Percentiles rank a stretch among this genome's conserved stretches.
Evolutionary conservation across 2,888 invertebrate genomes (phyloP).

Genomic region (Pimpla rufipes): DNA sequence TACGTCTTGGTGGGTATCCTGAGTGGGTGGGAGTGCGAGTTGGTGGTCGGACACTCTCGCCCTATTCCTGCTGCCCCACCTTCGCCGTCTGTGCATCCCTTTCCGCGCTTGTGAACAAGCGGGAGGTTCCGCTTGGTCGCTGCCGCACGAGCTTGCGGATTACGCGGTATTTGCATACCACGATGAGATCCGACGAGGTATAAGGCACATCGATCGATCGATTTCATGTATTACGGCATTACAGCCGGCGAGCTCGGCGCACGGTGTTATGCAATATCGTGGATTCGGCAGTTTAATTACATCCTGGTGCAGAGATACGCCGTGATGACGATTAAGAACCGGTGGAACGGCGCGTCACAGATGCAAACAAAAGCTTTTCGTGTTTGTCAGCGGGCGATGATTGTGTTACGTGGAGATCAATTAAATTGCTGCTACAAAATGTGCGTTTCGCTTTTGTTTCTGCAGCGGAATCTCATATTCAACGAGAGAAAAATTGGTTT

Average conservation of each 20-base stretch:
- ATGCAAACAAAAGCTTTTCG: not conserved
- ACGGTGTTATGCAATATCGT: not conserved
- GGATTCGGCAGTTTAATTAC: not conserved
- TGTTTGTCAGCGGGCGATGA: too few species aligned
- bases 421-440: too few species aligned
- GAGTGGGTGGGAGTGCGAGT: conserved; percentile 21
- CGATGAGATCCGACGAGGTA: conserved; percentile 39
- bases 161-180: conserved; percentile 63
- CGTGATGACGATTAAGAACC: not conserved
- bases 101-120: conserved; percentile 25
- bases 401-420: too few species aligned
- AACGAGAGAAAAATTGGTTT: too few species aligned
- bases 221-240: conserved; percentile 12
- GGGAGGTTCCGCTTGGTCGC: conserved; percentile 42
- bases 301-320: not conserved
- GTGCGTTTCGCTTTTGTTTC: too few species aligned
- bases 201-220: conserved; percentile 51
- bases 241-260: not conserved
- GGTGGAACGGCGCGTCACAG: not conserved
- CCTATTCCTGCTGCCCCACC: conserved; percentile 23
- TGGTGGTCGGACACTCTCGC: conserved; percentile 14
- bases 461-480: too few species aligned
- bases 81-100: not conserved
- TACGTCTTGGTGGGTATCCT: conserved; percentile 44
- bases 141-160: conserved; percentile 49